Conservation (phyloP, 2,797 vertebrate species). For the Syngnathus rostellatus region DNA sequence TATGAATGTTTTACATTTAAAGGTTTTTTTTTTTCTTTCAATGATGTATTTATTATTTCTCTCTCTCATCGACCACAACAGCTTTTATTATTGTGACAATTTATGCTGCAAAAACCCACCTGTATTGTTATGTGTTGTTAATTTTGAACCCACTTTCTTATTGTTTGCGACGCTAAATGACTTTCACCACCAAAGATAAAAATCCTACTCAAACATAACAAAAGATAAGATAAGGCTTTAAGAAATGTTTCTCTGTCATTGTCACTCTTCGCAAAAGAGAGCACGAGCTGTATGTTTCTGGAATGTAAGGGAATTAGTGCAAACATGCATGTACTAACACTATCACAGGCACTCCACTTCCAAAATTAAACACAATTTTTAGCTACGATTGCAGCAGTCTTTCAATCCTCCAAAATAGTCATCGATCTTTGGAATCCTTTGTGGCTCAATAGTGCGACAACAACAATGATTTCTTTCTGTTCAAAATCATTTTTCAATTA, state of each 20-base stretch:
- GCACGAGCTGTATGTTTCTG: slow-evolving; percentile 10
- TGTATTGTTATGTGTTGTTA: slow-evolving; percentile 14
- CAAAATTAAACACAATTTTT: slow-evolving; percentile 4
- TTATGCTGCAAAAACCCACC: slow-evolving; percentile 38
- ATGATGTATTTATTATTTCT: slow-evolving; percentile 15
- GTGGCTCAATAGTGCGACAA: neutral
- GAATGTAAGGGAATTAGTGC: slow-evolving; percentile 15
- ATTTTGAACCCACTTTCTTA: slow-evolving; percentile 13
- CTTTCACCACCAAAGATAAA: slow-evolving; percentile 3
- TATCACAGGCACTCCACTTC: slow-evolving; percentile 8
- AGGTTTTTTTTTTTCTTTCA: slow-evolving; percentile 35
- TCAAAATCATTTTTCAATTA: neutral
- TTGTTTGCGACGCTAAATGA: neutral
- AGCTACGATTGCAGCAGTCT: neutral
- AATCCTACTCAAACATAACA: neutral
- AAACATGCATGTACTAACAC: neutral
- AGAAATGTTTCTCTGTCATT: neutral
- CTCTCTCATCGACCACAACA: neutral
- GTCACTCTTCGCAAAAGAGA: slow-evolving; percentile 6
- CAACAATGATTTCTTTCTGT: neutral
- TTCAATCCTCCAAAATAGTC: neutral
- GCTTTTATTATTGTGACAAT: slow-evolving; percentile 16
- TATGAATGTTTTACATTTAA: slow-evolving; percentile 55
- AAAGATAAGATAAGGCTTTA: neutral
- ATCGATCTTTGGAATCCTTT: neutral